Base-by-base conservation (phyloP, 2,888 invertebrate species). In the Trimorus sp. region DNA sequence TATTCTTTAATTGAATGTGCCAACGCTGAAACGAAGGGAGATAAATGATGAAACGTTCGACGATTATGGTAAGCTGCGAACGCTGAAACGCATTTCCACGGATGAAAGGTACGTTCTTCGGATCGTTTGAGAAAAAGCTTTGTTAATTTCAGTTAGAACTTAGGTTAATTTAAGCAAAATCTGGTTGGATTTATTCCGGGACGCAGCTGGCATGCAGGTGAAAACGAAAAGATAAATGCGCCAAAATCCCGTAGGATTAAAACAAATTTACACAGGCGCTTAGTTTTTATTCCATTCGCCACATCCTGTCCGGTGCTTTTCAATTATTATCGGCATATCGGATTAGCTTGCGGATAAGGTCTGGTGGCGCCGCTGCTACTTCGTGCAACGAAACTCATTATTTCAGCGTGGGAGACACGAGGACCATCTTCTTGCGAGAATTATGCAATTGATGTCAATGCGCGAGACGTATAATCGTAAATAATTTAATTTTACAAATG, bases 401-500 rank as follows among this genome's bases (percentile, higher is more conserved):
- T 45, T 60, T 15, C 12, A 45, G 16, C 8, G 12, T 1, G 15
- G 2, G 53, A 65, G 42, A 48, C n/a, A 58, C 56, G 38, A 42
- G 53, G 12, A 40, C 12, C 51, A 26, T 42, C 58, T 42, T n/a
- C 5, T 7, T 12, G 51, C 59, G 58, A 59, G 42, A 58, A 66
- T 74, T 51, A 86, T 87, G 86, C 86, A 86, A 86, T 82, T 83
- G 48, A 40, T 49, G 53, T 56, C 63, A 65, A 66, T 66, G 74
- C 37, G 36, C 36, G 74, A 42, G 40, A 54, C 14, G 62, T 49
- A 70, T 63, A 70, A 70, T 70, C 36, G 15, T 78, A 65, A 78
- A 78, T 65, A 71, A 78, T 68, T 73, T 73, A 60, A 68, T 79
- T 69, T 69, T 54, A 79, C 68, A 73, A 73, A 68, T 79, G 60